These are phyloP conservation scores for Callipepla squamata DNA, from an alignment of 2,113 vertebrate species.

Conservation along the genomic window DNA sequence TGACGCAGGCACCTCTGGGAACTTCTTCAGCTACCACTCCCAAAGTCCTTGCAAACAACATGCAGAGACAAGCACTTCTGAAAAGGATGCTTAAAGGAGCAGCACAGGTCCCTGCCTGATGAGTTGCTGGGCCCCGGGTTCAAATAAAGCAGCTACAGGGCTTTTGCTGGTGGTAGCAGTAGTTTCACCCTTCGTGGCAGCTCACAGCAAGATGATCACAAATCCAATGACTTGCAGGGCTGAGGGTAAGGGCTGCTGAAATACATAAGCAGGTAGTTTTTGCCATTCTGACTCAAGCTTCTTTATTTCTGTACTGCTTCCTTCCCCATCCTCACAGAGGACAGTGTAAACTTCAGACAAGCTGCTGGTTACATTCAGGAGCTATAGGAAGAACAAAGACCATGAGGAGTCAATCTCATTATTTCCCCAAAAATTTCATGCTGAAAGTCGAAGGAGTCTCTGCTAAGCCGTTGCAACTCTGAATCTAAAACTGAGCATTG, in stretches of 20 bases:
- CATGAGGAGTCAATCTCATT: background rate
- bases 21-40: background rate
- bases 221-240: rapidly evolving
- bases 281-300: conserved; percentile 5
- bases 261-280: background rate
- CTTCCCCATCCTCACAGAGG: conserved; percentile 52
- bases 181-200: background rate
- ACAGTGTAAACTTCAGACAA: background rate
- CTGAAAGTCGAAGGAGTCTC: background rate
- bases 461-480: background rate
- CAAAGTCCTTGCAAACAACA: background rate
- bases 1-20: background rate
- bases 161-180: background rate
- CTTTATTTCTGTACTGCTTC: conserved; percentile 43
- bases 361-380: background rate
- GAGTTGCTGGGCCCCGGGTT: background rate
- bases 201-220: background rate
- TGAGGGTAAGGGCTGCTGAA: background rate
- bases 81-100: no score
- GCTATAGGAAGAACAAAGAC: background rate
- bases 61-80: background rate
- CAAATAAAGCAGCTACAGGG: background rate
- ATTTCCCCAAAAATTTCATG: background rate
- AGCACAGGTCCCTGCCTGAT: background rate
- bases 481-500: background rate